phyloP scores from a whole-genome alignment of 2,888 invertebrate genomes.

The Tanypteryx hageni region DNA sequence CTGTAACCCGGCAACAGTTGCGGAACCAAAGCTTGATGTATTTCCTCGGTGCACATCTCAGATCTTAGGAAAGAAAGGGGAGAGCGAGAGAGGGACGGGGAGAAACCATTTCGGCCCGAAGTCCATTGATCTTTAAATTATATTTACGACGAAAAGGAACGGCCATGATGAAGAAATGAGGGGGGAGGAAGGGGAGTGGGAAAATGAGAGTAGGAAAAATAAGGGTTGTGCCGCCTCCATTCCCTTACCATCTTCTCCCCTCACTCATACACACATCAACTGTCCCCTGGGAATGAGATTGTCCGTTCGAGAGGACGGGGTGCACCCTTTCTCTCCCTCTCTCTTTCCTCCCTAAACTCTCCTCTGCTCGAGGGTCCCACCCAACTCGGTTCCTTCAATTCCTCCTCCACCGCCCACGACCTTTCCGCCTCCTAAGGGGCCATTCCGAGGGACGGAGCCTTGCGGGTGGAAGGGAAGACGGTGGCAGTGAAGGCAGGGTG shows the following conservation, averaged over 20 bases:
- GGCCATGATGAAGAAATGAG: not conserved
- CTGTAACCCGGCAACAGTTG: not conserved
- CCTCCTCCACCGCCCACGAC: not conserved
- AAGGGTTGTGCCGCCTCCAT: not conserved
- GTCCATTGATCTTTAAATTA: constrained; percentile 1
- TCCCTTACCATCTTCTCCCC: not conserved
- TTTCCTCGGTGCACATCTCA: not conserved
- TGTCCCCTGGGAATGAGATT: not conserved
- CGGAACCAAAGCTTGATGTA: not conserved
- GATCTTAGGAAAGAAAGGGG: not conserved
- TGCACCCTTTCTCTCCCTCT: too few species aligned
- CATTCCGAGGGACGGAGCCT: not conserved
- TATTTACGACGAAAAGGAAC: constrained; percentile 5
- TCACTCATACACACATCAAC: constrained; percentile 21
- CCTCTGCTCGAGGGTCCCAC: too few species aligned
- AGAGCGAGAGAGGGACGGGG: not conserved
- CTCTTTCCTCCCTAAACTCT: not conserved
- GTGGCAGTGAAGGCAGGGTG: not conserved
- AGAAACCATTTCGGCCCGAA: not conserved
- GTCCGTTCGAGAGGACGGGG: constrained; percentile 24
- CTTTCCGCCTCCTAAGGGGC: not conserved
- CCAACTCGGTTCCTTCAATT: not conserved
- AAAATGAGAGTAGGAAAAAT: not conserved
- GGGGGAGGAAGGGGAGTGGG: not conserved
- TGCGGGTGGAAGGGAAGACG: not conserved